These are phyloP conservation scores for Rostratula benghalensis DNA, from an alignment of 2,113 vertebrate genomes.

Conservation along the genomic window DNA sequence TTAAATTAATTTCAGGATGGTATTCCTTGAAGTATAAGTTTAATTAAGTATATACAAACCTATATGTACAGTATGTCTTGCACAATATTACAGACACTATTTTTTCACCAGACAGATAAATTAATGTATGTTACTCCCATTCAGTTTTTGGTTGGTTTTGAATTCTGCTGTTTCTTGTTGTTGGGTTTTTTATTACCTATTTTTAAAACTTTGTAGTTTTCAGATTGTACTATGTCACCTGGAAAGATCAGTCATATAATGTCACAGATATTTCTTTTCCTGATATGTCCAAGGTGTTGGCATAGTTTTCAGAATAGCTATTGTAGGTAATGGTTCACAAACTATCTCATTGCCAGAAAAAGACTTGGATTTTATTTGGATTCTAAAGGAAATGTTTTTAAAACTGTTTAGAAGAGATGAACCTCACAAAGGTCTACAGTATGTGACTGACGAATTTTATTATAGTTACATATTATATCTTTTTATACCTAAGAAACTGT, in stretches of 20 bases:
- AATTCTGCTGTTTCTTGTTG: background rate
- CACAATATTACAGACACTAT: background rate
- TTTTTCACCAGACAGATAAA: background rate
- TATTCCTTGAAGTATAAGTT: background rate
- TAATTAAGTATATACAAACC: background rate
- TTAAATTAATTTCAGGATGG: background rate
- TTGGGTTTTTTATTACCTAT: background rate
- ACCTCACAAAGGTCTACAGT: background rate
- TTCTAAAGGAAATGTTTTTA: background rate
- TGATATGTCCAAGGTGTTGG: background rate
- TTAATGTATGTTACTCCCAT: background rate
- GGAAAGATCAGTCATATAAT: background rate
- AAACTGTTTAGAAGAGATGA: background rate
- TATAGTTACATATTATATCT: background rate
- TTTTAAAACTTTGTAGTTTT: background rate
- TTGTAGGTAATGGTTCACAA: background rate
- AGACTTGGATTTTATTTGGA: background rate
- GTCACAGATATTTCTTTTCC: background rate
- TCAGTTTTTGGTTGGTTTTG: background rate
- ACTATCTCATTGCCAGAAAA: background rate
- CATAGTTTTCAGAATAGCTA: background rate
- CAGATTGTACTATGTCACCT: background rate
- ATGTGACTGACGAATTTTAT: background rate
- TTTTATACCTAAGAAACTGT: background rate
- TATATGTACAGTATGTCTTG: background rate